Base-by-base conservation (phyloP, 2,797 vertebrate species). In the Chaenodraco wilsoni region DNA sequence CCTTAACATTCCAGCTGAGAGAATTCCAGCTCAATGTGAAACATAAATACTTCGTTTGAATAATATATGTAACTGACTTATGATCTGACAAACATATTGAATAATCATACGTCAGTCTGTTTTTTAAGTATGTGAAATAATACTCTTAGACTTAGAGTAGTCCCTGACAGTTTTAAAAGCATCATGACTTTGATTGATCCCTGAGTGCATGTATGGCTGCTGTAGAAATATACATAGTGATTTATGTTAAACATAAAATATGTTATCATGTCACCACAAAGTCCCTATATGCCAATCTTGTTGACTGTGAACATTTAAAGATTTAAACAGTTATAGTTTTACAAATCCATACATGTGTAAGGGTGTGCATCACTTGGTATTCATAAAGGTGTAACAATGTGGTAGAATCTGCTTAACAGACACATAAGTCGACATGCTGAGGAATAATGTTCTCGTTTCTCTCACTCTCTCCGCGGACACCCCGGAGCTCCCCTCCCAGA, bases 401-500 rank as follows among this genome's bases (percentile, higher is more conserved):
- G 58, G 44, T 48, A 65, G 50, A 59, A 68, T 70, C 62, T 41
- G n/a, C 60, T 60, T n/a, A 57, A 46, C 63, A 66, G 48, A 49
- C 67, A 68, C 16, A 43, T 55, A 46, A 67, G 48, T 68, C 77
- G 57, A 50, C 61, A 45, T 4, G 37, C 49, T 41, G 59, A 59
- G 62, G 72, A 87, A 66, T 72, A 67, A 85, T 84, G 61, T 78
- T 77, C 66, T 45, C 5, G 12, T 63, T 74, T 83, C 65, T 23
- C 51, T 51, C 66, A 27, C 54, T 65, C 69, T 81, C 83, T 85
- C 69, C 0, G 45, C 27, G 70, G 81, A 83, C 82, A 54, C 67
- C 69, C 59, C 49, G 14, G 56, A 44, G 5, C 72, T 73, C 65
- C 71, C 72, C 80, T 85, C 67, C 60, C 78, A 84, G 83, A 87